Conservation (phyloP, 1,140 invertebrate species). For the Drosophila bipectinata region DNA sequence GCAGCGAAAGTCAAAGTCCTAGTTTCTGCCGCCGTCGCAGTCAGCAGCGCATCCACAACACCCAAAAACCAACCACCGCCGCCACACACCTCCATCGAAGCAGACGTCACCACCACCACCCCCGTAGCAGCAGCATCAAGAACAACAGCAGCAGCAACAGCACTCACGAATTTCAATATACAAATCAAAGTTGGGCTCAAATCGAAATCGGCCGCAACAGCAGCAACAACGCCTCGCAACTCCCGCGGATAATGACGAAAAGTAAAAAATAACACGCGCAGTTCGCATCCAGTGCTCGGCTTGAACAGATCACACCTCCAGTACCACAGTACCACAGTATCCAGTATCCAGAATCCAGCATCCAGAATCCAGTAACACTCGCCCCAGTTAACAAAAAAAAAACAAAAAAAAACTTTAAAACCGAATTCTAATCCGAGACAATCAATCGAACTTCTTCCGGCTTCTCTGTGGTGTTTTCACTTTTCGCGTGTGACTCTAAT, state of each 20-base stretch:
- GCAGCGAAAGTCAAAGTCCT: conserved; percentile 27
- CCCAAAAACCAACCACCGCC: conserved; percentile 66
- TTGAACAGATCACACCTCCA: conserved; percentile 42
- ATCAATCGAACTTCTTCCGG: conserved; percentile 43
- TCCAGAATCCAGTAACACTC: conserved; percentile 4
- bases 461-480: conserved; percentile 42
- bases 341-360: too few species aligned
- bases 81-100: conserved; percentile 22
- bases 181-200: conserved; percentile 84
- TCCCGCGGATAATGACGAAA: conserved; percentile 77
- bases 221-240: conserved; percentile 81
- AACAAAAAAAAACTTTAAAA: background rate
- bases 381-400: background rate
- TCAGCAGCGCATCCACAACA: conserved; percentile 24
- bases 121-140: conserved; percentile 31
- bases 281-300: conserved; percentile 42
- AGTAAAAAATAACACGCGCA: conserved; percentile 60
- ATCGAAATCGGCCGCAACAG: conserved; percentile 83
- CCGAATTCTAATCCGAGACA: conserved; percentile 21
- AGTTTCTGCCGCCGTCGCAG: conserved; percentile 10
- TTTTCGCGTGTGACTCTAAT: conserved; percentile 54
- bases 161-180: conserved; percentile 81
- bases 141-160: conserved; percentile 39
- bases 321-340: background rate
- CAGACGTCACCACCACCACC: conserved; percentile 42